Evolutionary conservation across 1,140 invertebrate species (phyloP), one percentile per base, ranked within the genome.

Genomic region (Drosophila burlai): DNA sequence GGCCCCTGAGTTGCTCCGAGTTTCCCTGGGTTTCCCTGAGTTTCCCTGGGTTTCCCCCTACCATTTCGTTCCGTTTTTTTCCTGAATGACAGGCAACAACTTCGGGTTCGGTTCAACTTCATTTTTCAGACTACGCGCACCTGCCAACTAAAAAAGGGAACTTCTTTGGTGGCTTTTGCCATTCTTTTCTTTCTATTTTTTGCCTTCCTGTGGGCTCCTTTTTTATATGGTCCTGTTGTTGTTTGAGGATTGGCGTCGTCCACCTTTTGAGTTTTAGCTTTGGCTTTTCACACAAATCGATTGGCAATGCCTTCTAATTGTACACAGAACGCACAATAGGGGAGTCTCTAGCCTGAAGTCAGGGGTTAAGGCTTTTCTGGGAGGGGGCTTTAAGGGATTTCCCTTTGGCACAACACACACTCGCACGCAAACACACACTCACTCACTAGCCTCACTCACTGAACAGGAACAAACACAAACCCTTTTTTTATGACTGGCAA

Each of bases 281-380:
- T 73, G 78, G 82, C 85, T 89, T 87, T 87, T 87, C 83, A 87
- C 85, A 87, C 84, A 90, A 90, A 89, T 89, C 84, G 84, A 89
- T 89, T 89, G 84, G 84, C 84, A 89, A 89, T 90, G 84, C 84
- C 84, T 89, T 83, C 85, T 89, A 89, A 89, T 89, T 89, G 84
- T 89, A 89, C 84, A 87, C 84, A 78, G 54, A 57, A 83, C 64
- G 65, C 68, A 69, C 69, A 77, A 60, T 77, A 69, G 73, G 79
- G 76, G 76, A 65, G 76, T 64, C 38, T 73, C 26, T 78, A 52
- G 78, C 38, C 38, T 24, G 43, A n/a, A 45, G 64, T 64, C 43
- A 50, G 60, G 38, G 47, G 46, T 49, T 47, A 42, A 26, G 31
- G 62, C 62, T 45, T 42, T 34, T 52, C 29, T 6, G 15, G 47